Percentiles rank a stretch among this genome's conserved stretches.
phyloP scores from a whole-genome alignment of 2,797 vertebrate species.

The Alcedo quadribrachys region DNA sequence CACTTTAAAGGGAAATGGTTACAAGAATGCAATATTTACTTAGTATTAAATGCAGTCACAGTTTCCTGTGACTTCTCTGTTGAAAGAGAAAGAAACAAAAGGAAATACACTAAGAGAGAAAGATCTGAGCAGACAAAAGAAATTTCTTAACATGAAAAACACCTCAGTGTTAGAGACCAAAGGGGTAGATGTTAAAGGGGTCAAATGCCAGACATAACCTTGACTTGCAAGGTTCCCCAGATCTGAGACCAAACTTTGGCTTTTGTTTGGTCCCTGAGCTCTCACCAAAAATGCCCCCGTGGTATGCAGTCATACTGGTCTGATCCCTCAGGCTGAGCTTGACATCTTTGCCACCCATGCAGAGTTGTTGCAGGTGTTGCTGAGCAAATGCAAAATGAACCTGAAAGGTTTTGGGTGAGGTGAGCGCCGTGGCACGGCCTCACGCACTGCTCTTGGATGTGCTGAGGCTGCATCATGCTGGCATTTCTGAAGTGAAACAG shows the following conservation, averaged over 20 bases:
- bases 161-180: not conserved
- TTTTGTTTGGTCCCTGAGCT: not conserved
- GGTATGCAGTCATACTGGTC: not conserved
- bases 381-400: not conserved
- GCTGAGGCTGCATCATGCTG: not conserved
- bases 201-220: not conserved
- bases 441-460: not conserved
- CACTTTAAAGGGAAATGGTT: conserved; percentile 1
- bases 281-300: not conserved
- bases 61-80: not conserved
- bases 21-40: conserved; percentile 5
- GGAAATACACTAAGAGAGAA: not conserved
- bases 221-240: not conserved
- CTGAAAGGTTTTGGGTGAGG: not conserved
- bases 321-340: not conserved
- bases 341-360: not conserved
- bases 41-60: not conserved
- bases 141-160: not conserved
- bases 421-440: not conserved
- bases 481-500: not conserved
- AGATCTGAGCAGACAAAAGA: not conserved
- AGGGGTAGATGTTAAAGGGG: not conserved
- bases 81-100: not conserved
- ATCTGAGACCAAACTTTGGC: not conserved
- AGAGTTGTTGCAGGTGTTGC: not conserved